A percentile compares a stretch with the other conserved stretches of the same genome.
These are phyloP conservation scores for Cactoblastis cactorum DNA, from an alignment of 2,888 invertebrate genomes.

Conservation along the genomic window DNA sequence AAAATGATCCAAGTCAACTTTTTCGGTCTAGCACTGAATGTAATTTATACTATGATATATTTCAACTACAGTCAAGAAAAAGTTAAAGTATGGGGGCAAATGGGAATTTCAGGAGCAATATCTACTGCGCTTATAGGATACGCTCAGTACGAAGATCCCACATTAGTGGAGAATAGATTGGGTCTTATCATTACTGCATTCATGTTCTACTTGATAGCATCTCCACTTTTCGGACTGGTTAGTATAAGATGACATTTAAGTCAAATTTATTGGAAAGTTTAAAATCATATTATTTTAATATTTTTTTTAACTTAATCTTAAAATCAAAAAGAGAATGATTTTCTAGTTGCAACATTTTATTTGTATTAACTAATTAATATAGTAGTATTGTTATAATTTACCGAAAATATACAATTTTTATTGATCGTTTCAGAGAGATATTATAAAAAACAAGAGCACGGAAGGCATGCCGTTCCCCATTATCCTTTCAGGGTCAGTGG, in stretches of 20 bases:
- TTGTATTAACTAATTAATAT: too few species aligned
- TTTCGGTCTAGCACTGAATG: slow-evolving; percentile 84
- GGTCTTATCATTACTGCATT: slow-evolving; percentile 85
- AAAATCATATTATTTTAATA: too few species aligned
- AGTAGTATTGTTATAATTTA: too few species aligned
- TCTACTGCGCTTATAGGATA: slow-evolving; percentile 81
- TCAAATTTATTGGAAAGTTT: too few species aligned
- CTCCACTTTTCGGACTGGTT: slow-evolving; percentile 85
- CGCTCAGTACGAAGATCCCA: slow-evolving; percentile 82
- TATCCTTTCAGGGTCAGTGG: slow-evolving; percentile 89
- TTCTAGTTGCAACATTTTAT: too few species aligned
- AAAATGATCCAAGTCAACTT: slow-evolving; percentile 89
- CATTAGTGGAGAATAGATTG: slow-evolving; percentile 82
- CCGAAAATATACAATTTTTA: neutral
- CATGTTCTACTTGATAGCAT: slow-evolving; percentile 83
- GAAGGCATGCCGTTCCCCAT: slow-evolving; percentile 93
- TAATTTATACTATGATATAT: slow-evolving; percentile 83
- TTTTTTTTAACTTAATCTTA: too few species aligned
- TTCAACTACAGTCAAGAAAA: slow-evolving; percentile 81
- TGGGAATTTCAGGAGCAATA: slow-evolving; percentile 77
- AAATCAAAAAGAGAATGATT: too few species aligned
- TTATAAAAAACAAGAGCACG: slow-evolving; percentile 89
- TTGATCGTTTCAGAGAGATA: slow-evolving; percentile 80
- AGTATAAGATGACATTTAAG: slow-evolving; percentile 38
- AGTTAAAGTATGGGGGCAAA: slow-evolving; percentile 73